Evolutionary conservation across 2,888 invertebrate species (phyloP).

Genomic region (Agrotis segetum): DNA sequence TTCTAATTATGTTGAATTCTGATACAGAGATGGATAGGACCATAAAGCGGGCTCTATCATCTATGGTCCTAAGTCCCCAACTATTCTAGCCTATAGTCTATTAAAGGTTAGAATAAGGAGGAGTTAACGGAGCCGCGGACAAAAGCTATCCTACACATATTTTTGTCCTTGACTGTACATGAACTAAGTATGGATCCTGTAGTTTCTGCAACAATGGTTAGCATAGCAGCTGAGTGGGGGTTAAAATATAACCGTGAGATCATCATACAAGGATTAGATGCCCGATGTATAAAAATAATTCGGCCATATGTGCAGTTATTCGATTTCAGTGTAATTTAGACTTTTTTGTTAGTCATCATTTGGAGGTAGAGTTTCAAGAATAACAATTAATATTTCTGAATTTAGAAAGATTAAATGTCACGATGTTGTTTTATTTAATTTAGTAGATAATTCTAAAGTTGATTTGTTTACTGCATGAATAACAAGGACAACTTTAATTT

Average conservation of each 20-base stretch:
- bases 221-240: background rate
- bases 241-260: slow-evolving; percentile 55
- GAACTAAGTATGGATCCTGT: slow-evolving; percentile 17
- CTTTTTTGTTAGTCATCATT: slow-evolving; percentile 5
- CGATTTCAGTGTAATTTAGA: slow-evolving; percentile 4
- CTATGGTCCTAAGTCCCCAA: too few relatives aligned
- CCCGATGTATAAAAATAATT: slow-evolving; percentile 33
- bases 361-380: background rate
- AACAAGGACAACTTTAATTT: background rate
- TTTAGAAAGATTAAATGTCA: background rate
- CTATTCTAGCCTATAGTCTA: too few relatives aligned
- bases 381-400: background rate
- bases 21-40: too few relatives aligned
- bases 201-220: slow-evolving; percentile 24
- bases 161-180: slow-evolving; percentile 11
- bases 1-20: too few relatives aligned
- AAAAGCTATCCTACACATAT: background rate
- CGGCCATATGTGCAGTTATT: slow-evolving; percentile 31
- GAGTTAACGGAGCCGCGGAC: too few relatives aligned
- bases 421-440: background rate
- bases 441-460: background rate
- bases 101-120: too few relatives aligned
- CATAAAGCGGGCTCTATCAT: too few relatives aligned
- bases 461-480: too few relatives aligned
- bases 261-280: slow-evolving; percentile 43